Evolutionary conservation across 2,888 invertebrate genomes (phyloP), one percentile per base, ranked within the genome.

Genomic region (Gymnocheta viridis): DNA sequence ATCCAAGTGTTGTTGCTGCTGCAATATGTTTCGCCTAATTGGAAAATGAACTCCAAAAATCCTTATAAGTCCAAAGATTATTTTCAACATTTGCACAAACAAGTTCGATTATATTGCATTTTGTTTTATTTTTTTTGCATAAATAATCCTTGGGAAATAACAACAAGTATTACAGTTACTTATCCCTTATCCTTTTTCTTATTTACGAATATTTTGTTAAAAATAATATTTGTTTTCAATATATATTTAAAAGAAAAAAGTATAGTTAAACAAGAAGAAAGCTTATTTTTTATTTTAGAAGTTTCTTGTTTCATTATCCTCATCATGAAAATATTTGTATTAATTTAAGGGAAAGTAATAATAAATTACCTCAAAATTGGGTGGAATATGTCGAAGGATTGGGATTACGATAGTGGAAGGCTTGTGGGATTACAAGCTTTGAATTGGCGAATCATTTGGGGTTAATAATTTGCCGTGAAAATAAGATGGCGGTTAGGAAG

Each of bases 141-240:
- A 49, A 32, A 66, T 49, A 49, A 66, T 66, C 66, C 49, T 49
- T 29, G 32, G 17, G 14, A 49, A 49, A 32, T 32, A 66, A 49
- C 29, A 64, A 14, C 64, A 66, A 66, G 49, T 49, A 66, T 49
- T 66, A 32, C 14, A 66, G 49, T n/a, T 66, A n/a, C 41, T 66
- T 49, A 66, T 32, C 22, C 10, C 2, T 66, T 29, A 47, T 47
- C 64, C 17, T 22, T 14, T 14, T 49, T 32, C n/a, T 14, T 22
- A 49, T 66, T 49, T 49, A 22, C n/a, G 14, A 32, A 47, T 49
- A 49, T 22, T 47, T 7, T 66, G 47, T 17, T n/a, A 14, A 44
- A 17, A 44, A 24, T 4, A 64, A 10, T 64, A 44, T 58, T 32
- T 58, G 29, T 17, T 54, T 5, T 27, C 5, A 27, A 27, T 54